Evolutionary conservation across 2,113 vertebrate genomes (phyloP), one percentile per base, ranked within the genome.

Genomic region (Haemorhous mexicanus): DNA sequence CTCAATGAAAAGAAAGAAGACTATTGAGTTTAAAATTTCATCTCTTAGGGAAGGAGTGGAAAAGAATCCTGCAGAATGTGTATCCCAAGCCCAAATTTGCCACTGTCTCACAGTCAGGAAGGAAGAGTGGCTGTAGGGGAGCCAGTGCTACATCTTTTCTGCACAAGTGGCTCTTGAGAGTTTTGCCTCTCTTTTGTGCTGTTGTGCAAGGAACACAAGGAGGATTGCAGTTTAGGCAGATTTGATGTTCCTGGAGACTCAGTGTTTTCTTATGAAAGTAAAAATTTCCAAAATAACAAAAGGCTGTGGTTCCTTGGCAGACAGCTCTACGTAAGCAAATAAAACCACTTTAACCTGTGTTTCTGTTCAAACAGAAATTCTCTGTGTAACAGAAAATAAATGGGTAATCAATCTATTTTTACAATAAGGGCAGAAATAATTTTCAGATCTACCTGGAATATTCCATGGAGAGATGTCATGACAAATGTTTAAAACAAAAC

Each of bases 291-390:
- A 41, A 93, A 35, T 55, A 87, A 33, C 15, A 73, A 84, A 87
- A 78, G 50, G 18, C 41, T 5, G 2, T 49, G 49, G 11, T 67
- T 94, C n/a, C 68, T 87, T 95, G 82, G 52, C 23, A 91, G 73
- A 73, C 17, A 72, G 79, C 27, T 81, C 87, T 92, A 88, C 75
- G 28, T 91, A 94, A 84, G 41, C 59, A 90, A 89, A 74, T 47
- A 69, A 89, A 93, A 32, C 11, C 28, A 75, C 46, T 84, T 90
- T 90, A 93, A 96, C 41, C 43, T 41, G 33, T 49, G 59, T 89
- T 93, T 87, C 47, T 74, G 41, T 89, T 95, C 92, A 93, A 93
- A 56, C 5, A 90, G 78, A 90, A 97, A 95, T 75, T 84, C 41
- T 84, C 19, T 80, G 43, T 94, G 43, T 72, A 86, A 96, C 66